These are phyloP conservation scores for Melanotaenia boesemani DNA, from an alignment of 2,797 vertebrate genomes.

Conservation along the genomic window DNA sequence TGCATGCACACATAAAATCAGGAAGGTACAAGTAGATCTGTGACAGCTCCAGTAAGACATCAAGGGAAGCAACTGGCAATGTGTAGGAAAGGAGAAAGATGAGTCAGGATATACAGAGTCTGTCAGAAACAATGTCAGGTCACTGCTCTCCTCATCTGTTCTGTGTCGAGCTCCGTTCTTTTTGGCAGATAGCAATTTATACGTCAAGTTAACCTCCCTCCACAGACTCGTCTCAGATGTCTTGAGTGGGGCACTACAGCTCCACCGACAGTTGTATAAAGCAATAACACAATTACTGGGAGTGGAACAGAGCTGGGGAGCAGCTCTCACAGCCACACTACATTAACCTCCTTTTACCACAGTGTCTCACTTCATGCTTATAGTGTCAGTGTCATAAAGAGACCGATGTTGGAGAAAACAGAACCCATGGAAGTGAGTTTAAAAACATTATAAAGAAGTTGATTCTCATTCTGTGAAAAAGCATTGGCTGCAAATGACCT, in stretches of 20 bases:
- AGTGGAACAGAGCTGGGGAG: conserved; percentile 40
- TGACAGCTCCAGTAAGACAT: conserved; percentile 61
- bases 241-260: conserved; percentile 62
- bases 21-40: conserved; percentile 10
- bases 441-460: not conserved
- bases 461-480: not conserved
- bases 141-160: conserved; percentile 73
- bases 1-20: not conserved
- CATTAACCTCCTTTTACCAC: conserved; percentile 73
- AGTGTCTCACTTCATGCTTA: conserved; percentile 33
- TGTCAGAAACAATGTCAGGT: conserved; percentile 75
- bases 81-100: conserved; percentile 46
- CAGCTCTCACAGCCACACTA: conserved; percentile 53
- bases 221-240: conserved; percentile 55
- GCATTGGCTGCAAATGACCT: not conserved
- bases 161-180: conserved; percentile 71
- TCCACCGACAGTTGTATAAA: conserved; percentile 65
- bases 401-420: conserved; percentile 24
- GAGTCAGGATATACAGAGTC: conserved; percentile 54
- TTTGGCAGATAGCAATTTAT: conserved; percentile 79
- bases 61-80: conserved; percentile 55
- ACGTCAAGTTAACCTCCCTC: conserved; percentile 78
- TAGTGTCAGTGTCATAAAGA: conserved; percentile 3
- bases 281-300: conserved; percentile 77
- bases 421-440: conserved; percentile 18